Evolutionary conservation across 2,888 invertebrate species (phyloP), one percentile per base, ranked within the genome.

Genomic region (Dolomedes plantarius): DNA sequence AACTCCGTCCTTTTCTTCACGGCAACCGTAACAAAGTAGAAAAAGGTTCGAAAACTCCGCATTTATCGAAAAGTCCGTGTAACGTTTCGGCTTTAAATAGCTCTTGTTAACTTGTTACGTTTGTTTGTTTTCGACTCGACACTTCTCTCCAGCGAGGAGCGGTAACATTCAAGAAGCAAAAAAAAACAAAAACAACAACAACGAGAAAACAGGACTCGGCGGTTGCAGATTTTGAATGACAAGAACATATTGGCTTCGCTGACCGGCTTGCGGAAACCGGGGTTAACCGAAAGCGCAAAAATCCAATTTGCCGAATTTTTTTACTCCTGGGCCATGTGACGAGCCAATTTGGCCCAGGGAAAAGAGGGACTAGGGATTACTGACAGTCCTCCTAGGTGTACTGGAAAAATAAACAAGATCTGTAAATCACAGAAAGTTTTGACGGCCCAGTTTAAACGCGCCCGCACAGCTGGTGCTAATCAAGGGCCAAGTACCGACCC

Each of bases 401-500:
- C 23, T 56, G 11, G 13, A 27, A 67, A 67, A 67, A 67, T 28
- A 67, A 67, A 67, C 67, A 67, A 32, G 32, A 67, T 67, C 67
- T 32, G 67, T 67, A 67, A 67, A 67, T 67, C 67, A 67, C 67
- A 36, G 32, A 36, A 67, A 67, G 56, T 56, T 46, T 23, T 67
- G 67, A 67, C 67, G 32, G 16, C 32, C 19, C 31, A 19, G 19
- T 32, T 67, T 67, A 36, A 32, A 67, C 32, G 36, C 32, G 19
- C n/a, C 19, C 31, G 74, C 81, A 69, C 82, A 83, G 82, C 82
- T 83, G 82, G 82, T 64, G 76, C 71, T 83, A 69, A 83, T 83
- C 80, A 76, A 64, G 72, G 23, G 1, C 5, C 56, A 23, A 23
- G 2, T n/a, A n/a, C 23, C 56, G 23, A 23, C 16, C 23, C 56